Percentiles rank a stretch among this genome's conserved stretches.
phyloP scores from a whole-genome alignment of 2,888 invertebrate genomes.

The Polydrusus cervinus region DNA sequence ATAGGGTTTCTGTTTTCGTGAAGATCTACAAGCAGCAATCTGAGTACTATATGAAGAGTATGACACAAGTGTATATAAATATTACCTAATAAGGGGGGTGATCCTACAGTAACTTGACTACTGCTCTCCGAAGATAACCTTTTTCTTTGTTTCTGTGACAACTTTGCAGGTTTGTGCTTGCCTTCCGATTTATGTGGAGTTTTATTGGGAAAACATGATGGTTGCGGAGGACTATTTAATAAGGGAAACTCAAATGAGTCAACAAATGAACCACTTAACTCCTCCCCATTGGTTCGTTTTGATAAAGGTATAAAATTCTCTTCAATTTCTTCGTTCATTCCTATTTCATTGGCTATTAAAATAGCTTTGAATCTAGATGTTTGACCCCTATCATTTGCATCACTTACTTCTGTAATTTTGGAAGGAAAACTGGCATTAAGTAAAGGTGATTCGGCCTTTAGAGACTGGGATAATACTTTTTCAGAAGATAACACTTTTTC shows the following conservation, averaged over 20 bases:
- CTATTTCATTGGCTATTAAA: slow-evolving; percentile 60
- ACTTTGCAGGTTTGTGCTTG: slow-evolving; percentile 69
- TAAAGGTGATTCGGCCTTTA: slow-evolving; percentile 19
- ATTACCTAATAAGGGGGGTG: slow-evolving; percentile 48
- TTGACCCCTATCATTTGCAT: slow-evolving; percentile 24
- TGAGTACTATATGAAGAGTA: too few species aligned
- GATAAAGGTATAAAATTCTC: slow-evolving; percentile 58
- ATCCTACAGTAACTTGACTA: slow-evolving; percentile 55
- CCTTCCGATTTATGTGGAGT: slow-evolving; percentile 61
- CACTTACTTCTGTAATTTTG: slow-evolving; percentile 53
- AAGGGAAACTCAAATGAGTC: slow-evolving; percentile 66
- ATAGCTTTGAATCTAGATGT: slow-evolving; percentile 63
- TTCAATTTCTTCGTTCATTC: slow-evolving; percentile 58
- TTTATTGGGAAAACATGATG: slow-evolving; percentile 24
- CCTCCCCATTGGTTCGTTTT: slow-evolving; percentile 34
- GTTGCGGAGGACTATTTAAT: slow-evolving; percentile 61
- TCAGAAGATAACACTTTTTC: slow-evolving; percentile 50
- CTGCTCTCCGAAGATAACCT: slow-evolving; percentile 74
- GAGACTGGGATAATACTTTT: slow-evolving; percentile 35
- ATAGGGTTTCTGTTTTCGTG: too few species aligned
- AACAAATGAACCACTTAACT: slow-evolving; percentile 54
- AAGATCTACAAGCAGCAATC: too few species aligned
- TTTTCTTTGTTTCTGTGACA: slow-evolving; percentile 80
- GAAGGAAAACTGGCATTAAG: slow-evolving; percentile 56
- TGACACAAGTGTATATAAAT: too few species aligned